phyloP scores from a whole-genome alignment of 2,888 invertebrate species.

The Lampropteryx suffumata region DNA sequence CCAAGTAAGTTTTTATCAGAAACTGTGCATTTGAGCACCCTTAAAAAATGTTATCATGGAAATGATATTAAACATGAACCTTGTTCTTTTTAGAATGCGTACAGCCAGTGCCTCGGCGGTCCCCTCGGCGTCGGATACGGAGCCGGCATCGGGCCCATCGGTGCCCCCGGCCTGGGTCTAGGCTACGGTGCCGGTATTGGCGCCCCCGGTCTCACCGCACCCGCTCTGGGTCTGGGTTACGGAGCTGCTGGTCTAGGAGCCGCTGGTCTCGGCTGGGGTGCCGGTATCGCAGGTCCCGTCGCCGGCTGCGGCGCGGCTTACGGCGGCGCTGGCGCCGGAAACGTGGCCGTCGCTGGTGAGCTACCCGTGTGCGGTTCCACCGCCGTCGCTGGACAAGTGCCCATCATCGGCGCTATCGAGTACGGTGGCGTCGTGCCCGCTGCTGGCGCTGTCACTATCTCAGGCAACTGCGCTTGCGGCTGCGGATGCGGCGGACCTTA shows the following conservation, averaged over 20 bases:
- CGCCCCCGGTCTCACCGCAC: slow-evolving; percentile 1
- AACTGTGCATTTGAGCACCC: too few species aligned
- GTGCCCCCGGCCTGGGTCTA: too few species aligned
- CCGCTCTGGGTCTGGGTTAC: slow-evolving; percentile 7
- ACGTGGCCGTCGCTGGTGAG: slow-evolving; percentile 41
- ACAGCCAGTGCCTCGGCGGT: slow-evolving; percentile 16
- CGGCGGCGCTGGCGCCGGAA: slow-evolving; percentile 27
- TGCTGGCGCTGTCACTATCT: slow-evolving; percentile 38
- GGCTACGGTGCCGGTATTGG: slow-evolving; percentile 8
- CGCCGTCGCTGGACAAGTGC: slow-evolving; percentile 40
- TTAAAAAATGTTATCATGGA: too few species aligned
- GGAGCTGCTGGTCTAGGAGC: slow-evolving; percentile 10
- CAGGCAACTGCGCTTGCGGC: slow-evolving; percentile 35
- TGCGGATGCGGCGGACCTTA: slow-evolving; percentile 16
- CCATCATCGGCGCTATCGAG: slow-evolving; percentile 42
- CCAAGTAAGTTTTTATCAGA: slow-evolving; percentile 35
- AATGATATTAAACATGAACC: too few species aligned
- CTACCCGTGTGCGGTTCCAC: slow-evolving; percentile 45
- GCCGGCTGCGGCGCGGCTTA: slow-evolving; percentile 41
- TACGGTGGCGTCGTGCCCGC: slow-evolving; percentile 37
- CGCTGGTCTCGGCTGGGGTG: slow-evolving; percentile 8
- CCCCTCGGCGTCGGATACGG: slow-evolving; percentile 1
- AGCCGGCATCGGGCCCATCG: too few species aligned
- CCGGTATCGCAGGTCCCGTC: slow-evolving; percentile 15
- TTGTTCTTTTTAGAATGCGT: slow-evolving; percentile 14